Evolutionary conservation across 2,797 vertebrate species (phyloP).

Genomic region (Sebastes glaucus): DNA sequence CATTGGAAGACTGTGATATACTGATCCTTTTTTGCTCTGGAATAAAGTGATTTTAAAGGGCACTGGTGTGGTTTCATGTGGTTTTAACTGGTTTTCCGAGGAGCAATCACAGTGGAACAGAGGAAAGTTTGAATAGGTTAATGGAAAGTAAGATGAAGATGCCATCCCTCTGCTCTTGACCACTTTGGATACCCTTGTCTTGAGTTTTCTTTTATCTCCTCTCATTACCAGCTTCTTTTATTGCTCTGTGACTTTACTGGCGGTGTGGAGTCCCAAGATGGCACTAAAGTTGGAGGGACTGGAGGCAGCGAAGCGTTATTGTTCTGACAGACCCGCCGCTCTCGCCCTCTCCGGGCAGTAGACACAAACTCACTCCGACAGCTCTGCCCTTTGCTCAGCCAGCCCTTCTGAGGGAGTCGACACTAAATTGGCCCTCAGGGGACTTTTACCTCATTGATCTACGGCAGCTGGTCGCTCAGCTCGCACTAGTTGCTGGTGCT

Average conservation of each 20-base stretch:
- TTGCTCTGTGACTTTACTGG: slow-evolving; percentile 48
- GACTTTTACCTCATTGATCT: slow-evolving; percentile 14
- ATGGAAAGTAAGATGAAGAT: slow-evolving; percentile 22
- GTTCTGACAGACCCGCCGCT: slow-evolving; percentile 56
- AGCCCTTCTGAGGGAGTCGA: not conserved
- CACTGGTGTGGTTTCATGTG: slow-evolving; percentile 37
- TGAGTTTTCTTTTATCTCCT: slow-evolving; percentile 41
- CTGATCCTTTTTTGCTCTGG: slow-evolving; percentile 68
- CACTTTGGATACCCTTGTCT: not conserved
- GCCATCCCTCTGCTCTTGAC: slow-evolving; percentile 6
- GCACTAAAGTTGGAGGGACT: slow-evolving; percentile 46
- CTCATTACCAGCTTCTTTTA: slow-evolving; percentile 60
- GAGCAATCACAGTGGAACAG: not conserved
- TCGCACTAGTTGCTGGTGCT: not conserved
- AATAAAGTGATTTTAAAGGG: slow-evolving; percentile 84
- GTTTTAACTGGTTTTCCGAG: slow-evolving; percentile 24
- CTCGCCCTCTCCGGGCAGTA: not conserved
- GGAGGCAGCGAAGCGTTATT: slow-evolving; percentile 27
- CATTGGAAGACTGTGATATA: slow-evolving; percentile 78
- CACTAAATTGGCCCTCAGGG: slow-evolving; percentile 11
- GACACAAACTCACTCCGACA: slow-evolving; percentile 5
- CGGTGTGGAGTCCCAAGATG: slow-evolving; percentile 52
- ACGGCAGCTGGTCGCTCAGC: slow-evolving; percentile 16
- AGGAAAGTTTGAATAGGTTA: not conserved
- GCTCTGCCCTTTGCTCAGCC: slow-evolving; percentile 19